phyloP scores from a whole-genome alignment of 2,888 invertebrate genomes.

The Noctua fimbriata region DNA sequence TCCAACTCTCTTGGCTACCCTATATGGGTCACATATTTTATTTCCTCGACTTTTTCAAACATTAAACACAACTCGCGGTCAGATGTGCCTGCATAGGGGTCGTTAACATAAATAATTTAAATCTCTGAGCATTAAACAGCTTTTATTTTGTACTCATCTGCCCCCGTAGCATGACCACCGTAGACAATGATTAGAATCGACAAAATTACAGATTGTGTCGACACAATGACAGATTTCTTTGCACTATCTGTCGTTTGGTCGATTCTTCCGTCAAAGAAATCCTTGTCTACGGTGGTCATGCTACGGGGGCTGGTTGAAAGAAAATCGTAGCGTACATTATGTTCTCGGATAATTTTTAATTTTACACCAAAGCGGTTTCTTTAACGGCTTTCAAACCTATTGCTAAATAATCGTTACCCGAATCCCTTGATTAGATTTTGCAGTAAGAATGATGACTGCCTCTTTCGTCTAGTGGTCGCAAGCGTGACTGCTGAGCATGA shows the following conservation, averaged over 20 bases:
- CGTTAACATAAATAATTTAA: slow-evolving; percentile 54
- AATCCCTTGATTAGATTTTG: slow-evolving; percentile 27
- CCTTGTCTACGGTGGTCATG: too few species aligned
- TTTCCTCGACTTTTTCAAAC: slow-evolving; percentile 34
- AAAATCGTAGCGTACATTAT: slow-evolving; percentile 30
- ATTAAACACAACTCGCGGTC: slow-evolving; percentile 32
- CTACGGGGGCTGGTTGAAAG: too few species aligned
- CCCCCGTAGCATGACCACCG: too few species aligned
- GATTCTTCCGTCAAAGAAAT: too few species aligned
- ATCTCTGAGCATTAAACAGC: slow-evolving; percentile 30
- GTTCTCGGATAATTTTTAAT: slow-evolving; percentile 39
- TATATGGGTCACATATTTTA: slow-evolving; percentile 23
- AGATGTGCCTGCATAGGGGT: slow-evolving; percentile 31
- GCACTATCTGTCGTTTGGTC: too few species aligned
- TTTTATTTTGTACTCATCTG: slow-evolving; percentile 50
- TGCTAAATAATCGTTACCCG: slow-evolving; percentile 29
- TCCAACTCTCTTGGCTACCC: slow-evolving; percentile 1
- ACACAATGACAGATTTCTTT: too few species aligned
- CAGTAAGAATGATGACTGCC: background rate
- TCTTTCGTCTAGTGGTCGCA: too few species aligned
- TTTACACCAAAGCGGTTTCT: slow-evolving; percentile 30
- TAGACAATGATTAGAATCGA: too few species aligned
- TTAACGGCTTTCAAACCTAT: slow-evolving; percentile 30
- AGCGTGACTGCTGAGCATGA: too few species aligned
- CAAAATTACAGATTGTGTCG: too few species aligned